Conservation (phyloP, 2,113 vertebrate species). For the Tachysurus fulvidraco region DNA sequence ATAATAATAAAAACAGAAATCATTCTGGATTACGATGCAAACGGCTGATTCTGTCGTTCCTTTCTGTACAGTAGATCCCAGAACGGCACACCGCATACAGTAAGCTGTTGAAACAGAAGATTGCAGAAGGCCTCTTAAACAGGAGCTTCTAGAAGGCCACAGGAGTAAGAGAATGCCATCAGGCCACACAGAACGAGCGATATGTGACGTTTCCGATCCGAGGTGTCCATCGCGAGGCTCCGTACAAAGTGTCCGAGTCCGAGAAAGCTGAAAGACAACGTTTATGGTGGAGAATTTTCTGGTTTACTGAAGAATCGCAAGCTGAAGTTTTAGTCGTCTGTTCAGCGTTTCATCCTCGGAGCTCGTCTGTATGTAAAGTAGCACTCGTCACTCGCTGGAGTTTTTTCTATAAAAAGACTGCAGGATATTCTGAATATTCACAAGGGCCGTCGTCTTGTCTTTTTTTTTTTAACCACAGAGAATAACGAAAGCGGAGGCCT, state of each 20-base stretch:
- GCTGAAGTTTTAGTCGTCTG: not conserved
- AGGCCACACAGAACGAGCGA: not conserved
- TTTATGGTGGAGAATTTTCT: not conserved
- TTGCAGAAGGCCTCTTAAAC: not conserved
- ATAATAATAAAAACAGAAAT: too few relatives aligned
- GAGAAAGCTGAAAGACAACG: not conserved
- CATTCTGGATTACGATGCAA: not conserved
- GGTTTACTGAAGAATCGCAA: not conserved
- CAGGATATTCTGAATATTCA: not conserved
- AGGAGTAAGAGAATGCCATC: slow-evolving; percentile 2
- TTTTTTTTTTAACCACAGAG: not conserved
- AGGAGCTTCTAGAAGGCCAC: slow-evolving; percentile 7
- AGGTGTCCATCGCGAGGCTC: not conserved
- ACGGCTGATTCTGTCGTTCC: not conserved
- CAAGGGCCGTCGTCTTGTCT: slow-evolving; percentile 8
- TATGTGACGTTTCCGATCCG: not conserved
- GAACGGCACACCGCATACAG: not conserved
- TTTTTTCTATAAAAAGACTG: not conserved
- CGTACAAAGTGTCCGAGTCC: not conserved
- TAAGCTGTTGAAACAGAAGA: not conserved
- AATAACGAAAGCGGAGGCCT: slow-evolving; percentile 10
- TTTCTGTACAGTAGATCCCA: not conserved
- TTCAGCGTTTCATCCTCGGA: not conserved
- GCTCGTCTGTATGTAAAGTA: not conserved
- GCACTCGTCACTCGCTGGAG: not conserved